Evolutionary conservation across 2,888 invertebrate species (phyloP).

Genomic region (Scaptomyza reducta): DNA sequence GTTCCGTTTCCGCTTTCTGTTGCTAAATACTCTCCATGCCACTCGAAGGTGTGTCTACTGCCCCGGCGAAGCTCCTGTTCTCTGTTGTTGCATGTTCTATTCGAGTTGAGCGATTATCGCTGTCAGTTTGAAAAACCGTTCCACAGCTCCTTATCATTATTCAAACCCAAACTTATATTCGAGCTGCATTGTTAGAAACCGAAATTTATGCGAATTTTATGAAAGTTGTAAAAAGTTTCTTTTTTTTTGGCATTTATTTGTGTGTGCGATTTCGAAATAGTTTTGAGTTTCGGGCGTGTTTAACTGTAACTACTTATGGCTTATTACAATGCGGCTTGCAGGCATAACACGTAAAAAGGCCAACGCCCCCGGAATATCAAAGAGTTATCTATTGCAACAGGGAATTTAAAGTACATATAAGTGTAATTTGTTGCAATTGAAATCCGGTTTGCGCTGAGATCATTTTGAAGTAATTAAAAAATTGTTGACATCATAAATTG

Average conservation of each 20-base stretch:
- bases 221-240: slow-evolving; percentile 54
- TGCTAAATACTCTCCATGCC: slow-evolving; percentile 40
- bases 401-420: slow-evolving; percentile 7
- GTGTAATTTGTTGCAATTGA: background rate
- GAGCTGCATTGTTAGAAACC: slow-evolving; percentile 56
- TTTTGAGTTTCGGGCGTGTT: slow-evolving; percentile 29
- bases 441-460: slow-evolving; percentile 28
- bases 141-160: slow-evolving; percentile 55
- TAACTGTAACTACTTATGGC: slow-evolving; percentile 14
- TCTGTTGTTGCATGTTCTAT: slow-evolving; percentile 33
- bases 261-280: slow-evolving; percentile 67
- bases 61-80: slow-evolving; percentile 35
- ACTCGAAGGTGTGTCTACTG: slow-evolving; percentile 64
- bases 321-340: slow-evolving; percentile 48
- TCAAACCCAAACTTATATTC: slow-evolving; percentile 33
- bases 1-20: slow-evolving; percentile 71
- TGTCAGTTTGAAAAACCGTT: slow-evolving; percentile 69
- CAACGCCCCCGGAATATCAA: slow-evolving; percentile 58
- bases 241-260: slow-evolving; percentile 63
- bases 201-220: slow-evolving; percentile 58
- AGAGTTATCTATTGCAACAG: slow-evolving; percentile 57
- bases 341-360: slow-evolving; percentile 55
- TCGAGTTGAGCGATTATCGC: slow-evolving; percentile 66
- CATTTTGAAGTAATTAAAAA: slow-evolving; percentile 12
- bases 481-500: slow-evolving; percentile 38